Conservation (phyloP, 2,888 invertebrate genomes). For the Zaprionus bogoriensis region DNA sequence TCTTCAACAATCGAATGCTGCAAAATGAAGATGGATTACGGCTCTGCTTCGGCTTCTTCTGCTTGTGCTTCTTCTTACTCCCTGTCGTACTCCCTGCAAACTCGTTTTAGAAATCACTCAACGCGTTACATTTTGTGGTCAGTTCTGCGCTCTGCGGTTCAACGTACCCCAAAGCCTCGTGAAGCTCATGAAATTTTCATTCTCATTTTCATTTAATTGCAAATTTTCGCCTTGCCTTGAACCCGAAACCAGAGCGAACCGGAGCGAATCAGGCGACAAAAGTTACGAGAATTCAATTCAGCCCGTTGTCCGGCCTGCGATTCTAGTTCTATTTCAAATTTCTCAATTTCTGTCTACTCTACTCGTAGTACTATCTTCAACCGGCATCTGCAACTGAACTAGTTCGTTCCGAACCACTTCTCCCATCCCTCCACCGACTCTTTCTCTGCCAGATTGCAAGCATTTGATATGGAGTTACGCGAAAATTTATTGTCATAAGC, state of each 20-base stretch:
- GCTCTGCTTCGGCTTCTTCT: slow-evolving; percentile 10
- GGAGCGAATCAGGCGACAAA: background rate
- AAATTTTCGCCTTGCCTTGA: slow-evolving; percentile 66
- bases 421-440: background rate
- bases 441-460: slow-evolving; percentile 41
- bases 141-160: slow-evolving; percentile 46
- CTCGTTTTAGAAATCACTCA: slow-evolving; percentile 41
- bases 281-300: background rate
- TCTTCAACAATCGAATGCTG: slow-evolving; percentile 53
- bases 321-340: background rate
- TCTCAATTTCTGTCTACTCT: background rate
- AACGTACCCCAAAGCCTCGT: slow-evolving; percentile 48
- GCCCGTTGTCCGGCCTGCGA: no score
- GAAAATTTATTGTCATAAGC: slow-evolving; percentile 53
- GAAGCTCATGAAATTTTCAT: slow-evolving; percentile 71
- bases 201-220: slow-evolving; percentile 74
- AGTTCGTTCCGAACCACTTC: background rate
- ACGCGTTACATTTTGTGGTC: slow-evolving; percentile 50
- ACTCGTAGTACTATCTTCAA: background rate
- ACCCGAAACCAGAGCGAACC: slow-evolving; percentile 13
- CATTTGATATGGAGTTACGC: slow-evolving; percentile 38
- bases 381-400: slow-evolving; percentile 5
- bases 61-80: background rate
- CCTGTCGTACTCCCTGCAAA: slow-evolving; percentile 26
- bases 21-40: slow-evolving; percentile 46